Base-by-base conservation (phyloP, 2,888 invertebrate genomes). In the Rotaria macrura region DNA sequence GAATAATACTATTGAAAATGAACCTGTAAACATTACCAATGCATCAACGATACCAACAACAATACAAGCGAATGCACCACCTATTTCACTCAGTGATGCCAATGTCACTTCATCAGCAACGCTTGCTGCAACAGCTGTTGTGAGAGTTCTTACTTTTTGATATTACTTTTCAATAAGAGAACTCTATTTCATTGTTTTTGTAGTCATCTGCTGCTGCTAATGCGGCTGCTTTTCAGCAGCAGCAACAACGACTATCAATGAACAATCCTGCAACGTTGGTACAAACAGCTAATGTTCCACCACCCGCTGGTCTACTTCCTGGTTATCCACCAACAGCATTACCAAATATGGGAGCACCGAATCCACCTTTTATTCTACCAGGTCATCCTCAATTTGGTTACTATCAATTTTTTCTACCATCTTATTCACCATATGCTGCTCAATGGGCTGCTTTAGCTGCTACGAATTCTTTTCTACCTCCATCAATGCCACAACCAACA, bases 371-470 rank as follows among this genome's bases (percentile, higher is more conserved):
- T 43, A 10, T 79, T 12, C 7, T 43, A 12, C 25, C 43, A 12
- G 14, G 43, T 43, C 79, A 79, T 79, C 79, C 79, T 10, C 79
- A 79, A n/a, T 65, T 65, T 20, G 65, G 65, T 34, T 65, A 65
- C 38, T 79, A 79, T 79, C 79, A 43, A 79, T 43, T 43, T 43
- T 40, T 43, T 12, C 38, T 23, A 25, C 25, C 43, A n/a, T 43
- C 25, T 5, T 79, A 79, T n/a, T 10, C 79, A 25, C 79, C 20
- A 25, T 79, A 43, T 25, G 43, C 43, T 43, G 38, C 79, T 43
- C 79, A 79, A 79, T 79, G 79, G 79, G 79, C 79, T 43, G 79
- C 79, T 43, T 40, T 43, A 79, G 43, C 43, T 40, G 79, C 79
- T 74, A 34, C 65, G 14, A 65, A 65, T 65, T 20, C 14, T 65